These are phyloP conservation scores for Stylophora pistillata DNA, from an alignment of 64 coral and sea anemone genomes.

Conservation along the genomic window DNA sequence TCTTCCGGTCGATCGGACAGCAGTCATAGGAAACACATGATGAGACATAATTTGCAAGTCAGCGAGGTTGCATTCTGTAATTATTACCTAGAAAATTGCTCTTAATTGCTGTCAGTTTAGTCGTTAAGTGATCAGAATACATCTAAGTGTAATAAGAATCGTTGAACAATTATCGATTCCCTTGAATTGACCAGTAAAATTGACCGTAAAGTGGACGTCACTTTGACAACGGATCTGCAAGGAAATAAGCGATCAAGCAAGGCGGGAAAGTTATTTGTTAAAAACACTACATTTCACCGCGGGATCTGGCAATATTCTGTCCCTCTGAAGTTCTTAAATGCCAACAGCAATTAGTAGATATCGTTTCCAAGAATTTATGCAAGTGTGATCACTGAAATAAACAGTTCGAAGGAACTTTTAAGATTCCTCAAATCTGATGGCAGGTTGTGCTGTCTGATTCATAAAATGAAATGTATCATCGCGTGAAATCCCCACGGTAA, in stretches of 20 bases:
- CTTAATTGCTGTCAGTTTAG: neutral
- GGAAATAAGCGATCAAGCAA: neutral
- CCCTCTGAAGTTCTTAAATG: neutral
- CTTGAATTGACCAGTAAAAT: slow-evolving; percentile 24
- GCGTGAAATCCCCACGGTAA: neutral
- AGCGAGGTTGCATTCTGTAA: neutral
- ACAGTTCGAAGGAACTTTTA: neutral
- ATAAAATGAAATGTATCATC: neutral
- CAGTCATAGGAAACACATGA: no score
- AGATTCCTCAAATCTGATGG: neutral
- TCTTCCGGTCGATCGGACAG: slow-evolving; percentile 14
- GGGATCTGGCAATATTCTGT: slow-evolving; percentile 4
- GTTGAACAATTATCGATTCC: neutral
- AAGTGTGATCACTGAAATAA: slow-evolving; percentile 12
- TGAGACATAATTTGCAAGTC: slow-evolving; percentile 6
- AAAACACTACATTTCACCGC: slow-evolving; percentile 27
- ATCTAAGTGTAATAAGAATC: neutral
- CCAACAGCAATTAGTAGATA: slow-evolving; percentile 3
- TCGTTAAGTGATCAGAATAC: slow-evolving; percentile 6
- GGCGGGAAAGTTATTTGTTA: neutral
- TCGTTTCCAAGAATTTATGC: neutral
- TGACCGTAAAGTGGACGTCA: neutral
- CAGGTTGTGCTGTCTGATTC: neutral
- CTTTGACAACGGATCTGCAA: neutral
- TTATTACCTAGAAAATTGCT: neutral